A percentile compares a stretch with the other conserved stretches of the same genome.
Evolutionary conservation across 2,888 invertebrate species (phyloP).

Genomic region (Hydropsyche betteni): DNA sequence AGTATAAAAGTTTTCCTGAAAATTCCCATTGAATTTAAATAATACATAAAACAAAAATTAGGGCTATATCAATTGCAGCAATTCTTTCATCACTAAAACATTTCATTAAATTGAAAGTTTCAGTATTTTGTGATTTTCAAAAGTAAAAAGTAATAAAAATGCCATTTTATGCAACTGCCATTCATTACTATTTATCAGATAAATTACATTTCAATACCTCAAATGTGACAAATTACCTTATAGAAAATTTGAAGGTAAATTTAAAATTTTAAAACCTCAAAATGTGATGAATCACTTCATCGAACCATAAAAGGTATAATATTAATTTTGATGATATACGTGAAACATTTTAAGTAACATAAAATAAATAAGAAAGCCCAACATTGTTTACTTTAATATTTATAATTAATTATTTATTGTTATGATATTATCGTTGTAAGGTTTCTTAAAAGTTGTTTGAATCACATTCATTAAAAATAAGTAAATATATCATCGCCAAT

Average conservation of each 20-base stretch:
- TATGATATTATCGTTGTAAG: constrained; percentile 32
- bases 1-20: too few species aligned
- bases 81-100: too few species aligned
- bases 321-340: too few species aligned
- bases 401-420: constrained; percentile 32
- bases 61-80: too few species aligned
- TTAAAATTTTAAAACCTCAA: constrained; percentile 1
- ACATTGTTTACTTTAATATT: constrained; percentile 10
- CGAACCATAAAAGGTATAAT: too few species aligned
- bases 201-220: neutral
- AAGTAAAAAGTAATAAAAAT: neutral
- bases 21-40: too few species aligned
- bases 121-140: neutral
- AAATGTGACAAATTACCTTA: neutral
- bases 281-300: neutral
- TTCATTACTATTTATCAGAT: neutral
- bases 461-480: constrained; percentile 14
- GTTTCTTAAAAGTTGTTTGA: constrained; percentile 9
- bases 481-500: neutral
- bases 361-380: constrained; percentile 20
- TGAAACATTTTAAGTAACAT: too few species aligned
- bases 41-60: too few species aligned
- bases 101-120: constrained; percentile 1
- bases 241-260: neutral
- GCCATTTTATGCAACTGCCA: constrained; percentile 1